phyloP scores from a whole-genome alignment of 2,113 vertebrate genomes.

The Pandion haliaetus region DNA sequence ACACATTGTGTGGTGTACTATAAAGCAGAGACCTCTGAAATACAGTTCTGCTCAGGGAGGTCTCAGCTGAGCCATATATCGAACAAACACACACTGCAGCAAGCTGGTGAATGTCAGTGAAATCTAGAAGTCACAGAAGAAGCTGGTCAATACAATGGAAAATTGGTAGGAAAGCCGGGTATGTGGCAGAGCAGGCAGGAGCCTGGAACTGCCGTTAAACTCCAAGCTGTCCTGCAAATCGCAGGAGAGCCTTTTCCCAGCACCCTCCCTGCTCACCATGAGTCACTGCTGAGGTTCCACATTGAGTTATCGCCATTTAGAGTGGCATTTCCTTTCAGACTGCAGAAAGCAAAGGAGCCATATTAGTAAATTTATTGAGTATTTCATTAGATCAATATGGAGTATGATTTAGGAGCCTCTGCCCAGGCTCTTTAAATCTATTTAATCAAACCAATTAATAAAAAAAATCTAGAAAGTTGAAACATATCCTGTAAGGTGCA shows the following conservation, averaged over 20 bases:
- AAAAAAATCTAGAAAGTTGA: slow-evolving; percentile 79
- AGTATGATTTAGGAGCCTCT: slow-evolving; percentile 81
- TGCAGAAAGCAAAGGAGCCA: slow-evolving; percentile 75
- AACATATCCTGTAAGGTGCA: slow-evolving; percentile 79
- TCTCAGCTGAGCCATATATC: neutral
- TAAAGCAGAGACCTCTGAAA: slow-evolving; percentile 51
- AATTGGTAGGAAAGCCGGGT: neutral
- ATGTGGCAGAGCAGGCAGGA: neutral
- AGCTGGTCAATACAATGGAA: neutral
- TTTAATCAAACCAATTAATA: slow-evolving; percentile 87
- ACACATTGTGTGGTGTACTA: slow-evolving; percentile 56
- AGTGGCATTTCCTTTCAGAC: slow-evolving; percentile 80
- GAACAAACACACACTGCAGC: neutral
- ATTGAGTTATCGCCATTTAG: slow-evolving; percentile 77
- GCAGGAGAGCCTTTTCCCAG: slow-evolving; percentile 47
- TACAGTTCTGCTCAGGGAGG: neutral
- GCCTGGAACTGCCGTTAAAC: slow-evolving; percentile 33
- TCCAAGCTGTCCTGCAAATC: slow-evolving; percentile 28
- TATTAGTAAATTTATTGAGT: slow-evolving; percentile 85
- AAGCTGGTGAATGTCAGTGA: neutral
- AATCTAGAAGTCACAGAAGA: neutral
- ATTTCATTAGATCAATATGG: slow-evolving; percentile 85
- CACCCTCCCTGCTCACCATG: slow-evolving; percentile 55
- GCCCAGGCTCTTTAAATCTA: slow-evolving; percentile 81
- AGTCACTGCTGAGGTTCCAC: slow-evolving; percentile 73